Conservation (phyloP, 2,797 vertebrate genomes). For the Malacoraja senta region DNA sequence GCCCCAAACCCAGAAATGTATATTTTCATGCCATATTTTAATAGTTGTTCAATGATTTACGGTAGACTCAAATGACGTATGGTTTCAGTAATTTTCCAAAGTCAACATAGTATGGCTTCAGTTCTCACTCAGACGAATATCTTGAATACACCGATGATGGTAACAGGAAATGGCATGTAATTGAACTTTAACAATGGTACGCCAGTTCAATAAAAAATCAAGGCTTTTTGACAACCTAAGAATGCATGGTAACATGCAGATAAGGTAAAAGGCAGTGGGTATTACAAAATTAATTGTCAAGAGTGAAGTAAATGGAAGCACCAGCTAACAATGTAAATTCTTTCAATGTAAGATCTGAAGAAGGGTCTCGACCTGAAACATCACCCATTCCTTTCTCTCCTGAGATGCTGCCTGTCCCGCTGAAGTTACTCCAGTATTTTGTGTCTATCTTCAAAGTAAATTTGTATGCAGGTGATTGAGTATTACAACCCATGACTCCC, state of each 20-base stretch:
- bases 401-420: too few relatives aligned
- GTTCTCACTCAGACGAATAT: background rate
- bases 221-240: background rate
- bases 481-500: background rate
- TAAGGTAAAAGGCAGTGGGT: background rate
- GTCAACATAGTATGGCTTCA: background rate
- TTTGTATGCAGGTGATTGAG: background rate
- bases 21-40: conserved; percentile 16
- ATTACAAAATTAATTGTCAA: background rate
- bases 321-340: too few relatives aligned
- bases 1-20: background rate
- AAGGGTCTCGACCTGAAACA: too few relatives aligned
- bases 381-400: too few relatives aligned
- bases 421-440: too few relatives aligned
- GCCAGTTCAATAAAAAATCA: background rate
- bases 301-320: background rate
- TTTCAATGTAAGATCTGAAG: too few relatives aligned
- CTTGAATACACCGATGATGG: background rate
- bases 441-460: background rate
- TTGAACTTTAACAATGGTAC: background rate
- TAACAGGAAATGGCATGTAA: background rate
- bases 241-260: background rate
- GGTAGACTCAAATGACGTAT: background rate
- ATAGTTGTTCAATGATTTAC: background rate
- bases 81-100: background rate